Evolutionary conservation across 2,888 invertebrate genomes (phyloP).

Genomic region (Conchocele bisecta): DNA sequence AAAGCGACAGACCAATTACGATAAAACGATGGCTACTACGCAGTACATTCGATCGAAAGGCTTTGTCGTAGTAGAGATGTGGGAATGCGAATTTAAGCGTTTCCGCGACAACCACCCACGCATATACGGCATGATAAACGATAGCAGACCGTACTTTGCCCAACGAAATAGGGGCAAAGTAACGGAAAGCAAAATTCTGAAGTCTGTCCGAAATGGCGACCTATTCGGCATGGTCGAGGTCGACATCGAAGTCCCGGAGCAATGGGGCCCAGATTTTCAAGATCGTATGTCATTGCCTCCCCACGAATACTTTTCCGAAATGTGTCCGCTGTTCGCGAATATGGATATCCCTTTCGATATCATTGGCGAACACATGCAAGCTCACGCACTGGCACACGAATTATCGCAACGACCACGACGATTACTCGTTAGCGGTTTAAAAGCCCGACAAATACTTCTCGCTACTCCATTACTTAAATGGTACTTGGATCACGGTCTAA

Average conservation of each 20-base stretch:
- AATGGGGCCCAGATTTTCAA: slow-evolving; percentile 14
- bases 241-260: slow-evolving; percentile 19
- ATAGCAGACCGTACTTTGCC: too few species aligned
- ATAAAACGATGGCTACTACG: background rate
- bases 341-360: slow-evolving; percentile 12
- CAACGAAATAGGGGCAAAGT: too few species aligned
- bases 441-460: slow-evolving; percentile 18
- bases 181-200: background rate
- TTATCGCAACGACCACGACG: background rate
- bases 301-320: slow-evolving; percentile 20
- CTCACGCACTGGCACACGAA: background rate
- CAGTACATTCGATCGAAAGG: background rate
- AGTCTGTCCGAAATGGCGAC: background rate
- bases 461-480: slow-evolving; percentile 27
- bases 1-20: background rate
- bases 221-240: slow-evolving; percentile 27
- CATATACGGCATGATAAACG: too few species aligned
- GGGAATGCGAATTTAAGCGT: slow-evolving; percentile 25
- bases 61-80: slow-evolving; percentile 4
- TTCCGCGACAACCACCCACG: too few species aligned
- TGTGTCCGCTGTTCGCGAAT: slow-evolving; percentile 24
- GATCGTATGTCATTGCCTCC: slow-evolving; percentile 7
- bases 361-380: slow-evolving; percentile 27
- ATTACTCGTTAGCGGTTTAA: slow-evolving; percentile 23
- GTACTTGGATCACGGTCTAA: slow-evolving; percentile 34